Evolutionary conservation across 64 coral and sea anemone genomes (phyloP), one percentile per base, ranked within the genome.

Genomic region (Cladopsammia gracilis): DNA sequence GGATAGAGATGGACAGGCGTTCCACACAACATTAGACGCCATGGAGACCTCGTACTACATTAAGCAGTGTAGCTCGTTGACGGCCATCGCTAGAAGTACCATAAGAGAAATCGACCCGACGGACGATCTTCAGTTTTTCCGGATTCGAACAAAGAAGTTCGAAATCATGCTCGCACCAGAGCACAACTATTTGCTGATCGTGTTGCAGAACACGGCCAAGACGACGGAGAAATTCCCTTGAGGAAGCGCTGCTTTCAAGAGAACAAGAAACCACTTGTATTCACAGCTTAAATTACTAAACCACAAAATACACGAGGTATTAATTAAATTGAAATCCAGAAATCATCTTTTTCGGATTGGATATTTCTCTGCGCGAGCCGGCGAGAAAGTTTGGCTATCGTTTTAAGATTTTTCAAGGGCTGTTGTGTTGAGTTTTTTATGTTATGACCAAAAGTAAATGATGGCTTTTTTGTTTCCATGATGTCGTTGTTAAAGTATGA

Each of bases 51-150:
- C 82, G 7, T 80, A 93, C 48, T 94, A 97, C 58, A 70, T 91
- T 14, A 78, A 88, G 64, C 80, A 93, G 57, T 94, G 88, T 74
- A 46, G 43, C n/a, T 24, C 64, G 42, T 26, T 97, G 6, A 76
- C 90, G 7, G 75, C 77, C 14, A 87, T 96, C 23, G 61, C 79
- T 54, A 83, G 81, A 14, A 64, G 62, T n/a, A 86, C 92, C 9
- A 71, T 91, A 64, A 86, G 75, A 48, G 82, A 97, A 19, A 24
- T 75, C 50, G 92, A 97, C 49, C 96, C 92, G 25, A 94, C 80
- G 1, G 69, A 97, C 61, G 92, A 97, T 53, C 71, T 97, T 2
- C 80, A 88, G 26, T 97, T 97, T 51, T 83, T 97, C 67, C 81
- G 96, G 44, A 73, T 94, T 23, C 66, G 76, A 44, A 94, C 96